These are phyloP conservation scores for Temnothorax longispinosus DNA, from an alignment of 1,140 invertebrate genomes.

Conservation along the genomic window DNA sequence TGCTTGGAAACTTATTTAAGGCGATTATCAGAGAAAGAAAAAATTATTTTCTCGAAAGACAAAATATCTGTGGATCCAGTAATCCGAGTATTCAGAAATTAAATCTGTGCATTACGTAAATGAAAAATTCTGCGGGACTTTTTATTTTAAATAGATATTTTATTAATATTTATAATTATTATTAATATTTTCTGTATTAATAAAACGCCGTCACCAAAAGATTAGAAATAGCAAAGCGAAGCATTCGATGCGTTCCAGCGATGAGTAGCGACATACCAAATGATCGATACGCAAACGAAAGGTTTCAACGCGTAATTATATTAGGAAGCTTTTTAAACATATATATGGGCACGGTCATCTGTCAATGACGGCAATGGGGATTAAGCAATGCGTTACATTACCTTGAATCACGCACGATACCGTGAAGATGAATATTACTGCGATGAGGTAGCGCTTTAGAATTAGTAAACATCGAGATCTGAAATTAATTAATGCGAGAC, in stretches of 20 bases:
- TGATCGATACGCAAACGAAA: neutral
- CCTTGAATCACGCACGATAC: slow-evolving; percentile 16
- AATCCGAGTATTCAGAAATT: neutral
- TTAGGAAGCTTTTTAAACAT: slow-evolving; percentile 5
- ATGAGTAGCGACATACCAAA: neutral
- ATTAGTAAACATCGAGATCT: slow-evolving; percentile 51
- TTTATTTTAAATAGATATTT: neutral
- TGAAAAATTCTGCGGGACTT: neutral
- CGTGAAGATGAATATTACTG: slow-evolving; percentile 46
- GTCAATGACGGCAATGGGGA: neutral
- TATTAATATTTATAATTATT: neutral
- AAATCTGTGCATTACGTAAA: neutral
- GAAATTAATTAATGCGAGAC: slow-evolving; percentile 50
- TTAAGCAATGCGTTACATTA: slow-evolving; percentile 42
- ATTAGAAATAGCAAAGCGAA: slow-evolving; percentile 13
- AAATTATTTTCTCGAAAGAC: neutral
- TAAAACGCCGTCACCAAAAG: slow-evolving; percentile 26
- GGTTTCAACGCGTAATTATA: neutral
- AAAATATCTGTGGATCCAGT: neutral
- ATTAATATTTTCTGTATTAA: neutral
- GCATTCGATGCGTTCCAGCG: slow-evolving; percentile 30
- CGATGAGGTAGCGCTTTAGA: slow-evolving; percentile 44
- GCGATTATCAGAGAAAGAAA: neutral
- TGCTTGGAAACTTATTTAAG: neutral
- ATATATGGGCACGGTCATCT: neutral